These are phyloP conservation scores for Anguilla pacifica DNA, from an alignment of 2,797 vertebrate genomes.

Conservation along the genomic window DNA sequence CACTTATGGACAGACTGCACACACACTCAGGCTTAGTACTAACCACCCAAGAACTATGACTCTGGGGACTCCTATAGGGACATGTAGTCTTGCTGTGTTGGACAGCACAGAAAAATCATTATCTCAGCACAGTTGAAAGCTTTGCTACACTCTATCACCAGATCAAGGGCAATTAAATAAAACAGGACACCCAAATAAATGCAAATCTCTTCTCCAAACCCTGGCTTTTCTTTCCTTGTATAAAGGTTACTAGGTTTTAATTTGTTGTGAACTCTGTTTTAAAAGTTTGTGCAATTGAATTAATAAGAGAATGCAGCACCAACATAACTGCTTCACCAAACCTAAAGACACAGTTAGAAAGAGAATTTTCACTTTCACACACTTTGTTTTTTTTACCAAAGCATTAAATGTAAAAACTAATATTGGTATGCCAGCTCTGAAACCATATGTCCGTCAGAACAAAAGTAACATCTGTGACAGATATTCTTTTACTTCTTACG, in stretches of 20 bases:
- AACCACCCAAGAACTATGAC: not conserved
- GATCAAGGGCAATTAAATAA: not conserved
- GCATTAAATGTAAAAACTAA: not conserved
- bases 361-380: not conserved
- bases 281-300: not conserved
- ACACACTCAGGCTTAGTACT: not conserved
- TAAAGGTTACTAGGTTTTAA: not conserved
- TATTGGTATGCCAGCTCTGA: not conserved
- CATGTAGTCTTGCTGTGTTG: not conserved
- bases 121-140: not conserved
- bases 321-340: not conserved
- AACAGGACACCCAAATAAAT: not conserved
- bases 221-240: not conserved
- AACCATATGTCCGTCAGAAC: slow-evolving; percentile 21
- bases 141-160: not conserved
- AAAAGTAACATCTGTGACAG: slow-evolving; percentile 35
- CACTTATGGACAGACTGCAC: not conserved
- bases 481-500: slow-evolving; percentile 21
- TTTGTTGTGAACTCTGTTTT: not conserved
- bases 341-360: not conserved
- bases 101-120: not conserved
- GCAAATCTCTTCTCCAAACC: not conserved
- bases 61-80: not conserved
- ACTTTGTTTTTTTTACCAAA: not conserved
- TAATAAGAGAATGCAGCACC: not conserved